Evolutionary conservation across 92 coral and sea anemone genomes (phyloP).

Genomic region (Actinostola sp.): DNA sequence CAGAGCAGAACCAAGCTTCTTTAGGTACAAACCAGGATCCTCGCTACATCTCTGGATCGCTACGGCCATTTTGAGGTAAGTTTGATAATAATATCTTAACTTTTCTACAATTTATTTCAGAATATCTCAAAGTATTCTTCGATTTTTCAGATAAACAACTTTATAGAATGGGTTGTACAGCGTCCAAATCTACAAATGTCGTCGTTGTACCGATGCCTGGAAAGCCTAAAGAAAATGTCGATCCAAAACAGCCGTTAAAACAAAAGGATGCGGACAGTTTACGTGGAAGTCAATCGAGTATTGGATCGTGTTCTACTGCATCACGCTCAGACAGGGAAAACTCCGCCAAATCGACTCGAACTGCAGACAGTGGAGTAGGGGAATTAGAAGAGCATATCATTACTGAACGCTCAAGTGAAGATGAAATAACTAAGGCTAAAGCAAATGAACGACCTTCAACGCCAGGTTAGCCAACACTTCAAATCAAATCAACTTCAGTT

Average conservation of each 20-base stretch:
- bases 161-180: constrained; percentile 73
- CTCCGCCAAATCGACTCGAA: constrained; percentile 93
- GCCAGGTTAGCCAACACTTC: constrained; percentile 81
- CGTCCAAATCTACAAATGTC: constrained; percentile 66
- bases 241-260: constrained; percentile 31
- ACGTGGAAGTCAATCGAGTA: constrained; percentile 76
- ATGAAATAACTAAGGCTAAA: constrained; percentile 42
- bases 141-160: background rate
- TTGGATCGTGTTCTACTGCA: constrained; percentile 58
- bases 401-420: constrained; percentile 68
- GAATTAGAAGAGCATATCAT: constrained; percentile 77
- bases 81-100: background rate
- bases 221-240: constrained; percentile 21
- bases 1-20: background rate
- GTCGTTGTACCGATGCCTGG: constrained; percentile 67
- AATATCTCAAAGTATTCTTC: background rate
- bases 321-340: constrained; percentile 79
- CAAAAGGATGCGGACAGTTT: constrained; percentile 67
- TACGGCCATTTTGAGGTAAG: background rate
- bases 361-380: constrained; percentile 94
- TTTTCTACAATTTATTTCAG: background rate
- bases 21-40: background rate
- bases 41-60: background rate
- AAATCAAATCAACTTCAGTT: no score
- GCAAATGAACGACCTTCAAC: constrained; percentile 80